Conservation (phyloP, 2,797 vertebrate species). For the Hoplostethus mediterraneus region DNA sequence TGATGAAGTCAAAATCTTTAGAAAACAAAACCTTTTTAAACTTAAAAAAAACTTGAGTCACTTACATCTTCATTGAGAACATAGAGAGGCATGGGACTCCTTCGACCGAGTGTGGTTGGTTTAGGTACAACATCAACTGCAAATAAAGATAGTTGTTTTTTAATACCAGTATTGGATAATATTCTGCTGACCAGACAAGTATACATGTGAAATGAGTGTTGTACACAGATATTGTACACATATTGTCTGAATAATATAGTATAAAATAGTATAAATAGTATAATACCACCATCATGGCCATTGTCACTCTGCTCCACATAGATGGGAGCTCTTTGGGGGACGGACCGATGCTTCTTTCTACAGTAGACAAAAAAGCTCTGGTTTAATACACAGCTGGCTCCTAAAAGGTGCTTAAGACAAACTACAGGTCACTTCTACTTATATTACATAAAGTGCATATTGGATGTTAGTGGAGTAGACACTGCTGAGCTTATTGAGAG, state of each 20-base stretch:
- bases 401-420: neutral
- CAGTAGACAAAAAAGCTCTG: constrained; percentile 13
- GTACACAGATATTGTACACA: neutral
- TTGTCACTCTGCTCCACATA: constrained; percentile 89
- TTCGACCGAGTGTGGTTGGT: constrained; percentile 77
- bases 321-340: constrained; percentile 86
- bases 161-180: neutral
- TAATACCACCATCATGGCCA: constrained; percentile 85
- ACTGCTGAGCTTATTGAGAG: constrained; percentile 59
- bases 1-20: too few species aligned
- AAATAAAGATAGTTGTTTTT: constrained; percentile 33
- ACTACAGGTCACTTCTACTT: constrained; percentile 6
- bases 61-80: constrained; percentile 95
- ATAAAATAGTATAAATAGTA: too few species aligned
- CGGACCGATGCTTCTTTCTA: constrained; percentile 90
- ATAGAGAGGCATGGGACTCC: constrained; percentile 90
- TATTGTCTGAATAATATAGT: neutral
- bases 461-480: neutral
- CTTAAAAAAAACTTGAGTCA: constrained; percentile 11
- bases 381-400: neutral
- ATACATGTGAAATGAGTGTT: neutral
- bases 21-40: too few species aligned
- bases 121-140: constrained; percentile 90
- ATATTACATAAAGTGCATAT: neutral
- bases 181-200: neutral